Evolutionary conservation across 1,140 invertebrate genomes (phyloP).

Genomic region (Cydia splendana): DNA sequence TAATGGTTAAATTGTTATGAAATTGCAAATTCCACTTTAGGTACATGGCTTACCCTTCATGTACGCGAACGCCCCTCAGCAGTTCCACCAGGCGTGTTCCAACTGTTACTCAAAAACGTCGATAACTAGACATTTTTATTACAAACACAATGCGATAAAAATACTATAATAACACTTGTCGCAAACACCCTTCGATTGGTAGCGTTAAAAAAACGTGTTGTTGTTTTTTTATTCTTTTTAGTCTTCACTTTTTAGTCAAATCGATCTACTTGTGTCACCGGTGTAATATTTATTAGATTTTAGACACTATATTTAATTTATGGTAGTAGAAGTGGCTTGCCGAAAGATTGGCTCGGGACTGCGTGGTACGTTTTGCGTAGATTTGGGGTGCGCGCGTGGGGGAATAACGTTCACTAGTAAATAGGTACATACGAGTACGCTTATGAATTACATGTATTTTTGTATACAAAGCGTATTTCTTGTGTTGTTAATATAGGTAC

Average conservation of each 20-base stretch:
- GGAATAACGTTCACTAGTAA: slow-evolving; percentile 60
- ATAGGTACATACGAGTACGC: slow-evolving; percentile 36
- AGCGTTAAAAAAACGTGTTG: slow-evolving; percentile 33
- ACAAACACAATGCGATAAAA: slow-evolving; percentile 42
- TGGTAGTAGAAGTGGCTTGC: slow-evolving; percentile 53
- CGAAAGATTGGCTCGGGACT: slow-evolving; percentile 65
- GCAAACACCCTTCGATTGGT: slow-evolving; percentile 30
- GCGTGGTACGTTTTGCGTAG: slow-evolving; percentile 61
- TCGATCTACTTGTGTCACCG: background rate
- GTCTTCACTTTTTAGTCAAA: background rate
- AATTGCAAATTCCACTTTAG: background rate
- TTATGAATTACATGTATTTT: background rate
- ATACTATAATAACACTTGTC: slow-evolving; percentile 47
- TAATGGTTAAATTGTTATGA: background rate
- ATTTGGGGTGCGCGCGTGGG: slow-evolving; percentile 60
- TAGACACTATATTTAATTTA: background rate
- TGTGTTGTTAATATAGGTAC: background rate
- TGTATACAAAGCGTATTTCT: background rate
- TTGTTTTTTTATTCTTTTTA: background rate
- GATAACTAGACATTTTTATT: slow-evolving; percentile 44
- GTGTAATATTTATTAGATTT: background rate
- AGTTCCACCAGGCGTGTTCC: slow-evolving; percentile 46
- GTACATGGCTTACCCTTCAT: slow-evolving; percentile 67
- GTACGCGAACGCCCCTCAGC: slow-evolving; percentile 46
- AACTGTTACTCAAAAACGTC: slow-evolving; percentile 48